A percentile compares a stretch with the other conserved stretches of the same genome.
phyloP scores from a whole-genome alignment of 2,888 invertebrate species.

The Cephus pulcher region DNA sequence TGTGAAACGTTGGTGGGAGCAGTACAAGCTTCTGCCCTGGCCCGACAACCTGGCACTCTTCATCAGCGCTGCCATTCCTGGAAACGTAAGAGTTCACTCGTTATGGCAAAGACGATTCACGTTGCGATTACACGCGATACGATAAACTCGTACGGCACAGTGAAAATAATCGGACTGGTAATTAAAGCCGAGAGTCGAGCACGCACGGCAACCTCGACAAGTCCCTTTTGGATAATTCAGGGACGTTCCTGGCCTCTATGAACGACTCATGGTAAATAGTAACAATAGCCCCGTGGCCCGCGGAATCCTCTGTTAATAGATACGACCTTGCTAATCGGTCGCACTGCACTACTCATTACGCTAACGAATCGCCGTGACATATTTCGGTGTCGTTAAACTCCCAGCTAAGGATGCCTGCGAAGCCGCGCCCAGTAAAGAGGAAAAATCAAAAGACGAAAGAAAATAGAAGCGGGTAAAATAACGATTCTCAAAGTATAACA shows the following conservation, averaged over 20 bases:
- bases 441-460: neutral
- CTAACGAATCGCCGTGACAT: conserved; percentile 61
- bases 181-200: neutral
- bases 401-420: neutral
- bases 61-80: conserved; percentile 91
- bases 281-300: neutral
- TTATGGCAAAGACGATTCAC: neutral
- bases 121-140: neutral
- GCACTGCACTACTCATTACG: conserved; percentile 45
- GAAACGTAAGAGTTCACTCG: conserved; percentile 80
- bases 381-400: conserved; percentile 55
- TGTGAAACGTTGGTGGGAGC: conserved; percentile 96
- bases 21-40: conserved; percentile 92
- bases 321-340: conserved; percentile 30
- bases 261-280: neutral
- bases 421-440: neutral
- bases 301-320: conserved; percentile 28
- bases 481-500: neutral
- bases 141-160: neutral
- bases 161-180: neutral
- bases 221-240: neutral
- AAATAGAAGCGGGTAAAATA: neutral
- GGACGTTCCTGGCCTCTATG: neutral
- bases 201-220: neutral
- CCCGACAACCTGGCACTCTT: conserved; percentile 93